Conservation (phyloP, 1,140 invertebrate species). For the Zaprionus capensis region DNA sequence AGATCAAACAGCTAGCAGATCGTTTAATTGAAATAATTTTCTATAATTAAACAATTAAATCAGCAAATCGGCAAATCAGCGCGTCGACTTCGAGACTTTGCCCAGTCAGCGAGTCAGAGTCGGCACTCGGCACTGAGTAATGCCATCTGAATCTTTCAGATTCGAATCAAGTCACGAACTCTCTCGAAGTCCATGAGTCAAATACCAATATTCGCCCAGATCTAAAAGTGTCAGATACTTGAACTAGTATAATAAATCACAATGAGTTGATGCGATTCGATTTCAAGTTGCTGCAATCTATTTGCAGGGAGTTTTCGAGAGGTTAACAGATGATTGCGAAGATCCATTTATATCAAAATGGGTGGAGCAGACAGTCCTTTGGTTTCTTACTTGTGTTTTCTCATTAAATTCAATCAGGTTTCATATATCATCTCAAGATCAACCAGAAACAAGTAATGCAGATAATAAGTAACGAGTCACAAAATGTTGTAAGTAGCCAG, state of each 20-base stretch:
- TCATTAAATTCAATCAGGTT: neutral
- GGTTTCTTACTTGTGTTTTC: neutral
- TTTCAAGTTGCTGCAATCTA: neutral
- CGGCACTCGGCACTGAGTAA: constrained; percentile 25
- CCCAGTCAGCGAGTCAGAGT: neutral
- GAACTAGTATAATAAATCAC: constrained; percentile 8
- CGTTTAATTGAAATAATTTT: constrained; percentile 54
- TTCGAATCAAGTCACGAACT: constrained; percentile 41
- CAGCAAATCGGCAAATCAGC: constrained; percentile 39
- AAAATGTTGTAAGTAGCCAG: neutral
- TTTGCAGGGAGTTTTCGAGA: neutral
- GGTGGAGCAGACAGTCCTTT: neutral
- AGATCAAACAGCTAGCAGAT: constrained; percentile 5
- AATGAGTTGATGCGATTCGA: neutral
- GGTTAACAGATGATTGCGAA: neutral
- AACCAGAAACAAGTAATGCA: neutral
- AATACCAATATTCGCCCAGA: neutral
- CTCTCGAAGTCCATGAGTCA: constrained; percentile 30
- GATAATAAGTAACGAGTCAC: neutral
- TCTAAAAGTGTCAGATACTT: constrained; percentile 18
- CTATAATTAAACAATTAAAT: constrained; percentile 65
- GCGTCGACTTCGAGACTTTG: neutral
- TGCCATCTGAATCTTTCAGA: constrained; percentile 19
- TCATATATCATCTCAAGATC: neutral
- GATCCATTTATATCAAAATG: no score